Evolutionary conservation across 2,113 vertebrate species (phyloP), one percentile per base, ranked within the genome.

Genomic region (Aptenodytes patagonicus): DNA sequence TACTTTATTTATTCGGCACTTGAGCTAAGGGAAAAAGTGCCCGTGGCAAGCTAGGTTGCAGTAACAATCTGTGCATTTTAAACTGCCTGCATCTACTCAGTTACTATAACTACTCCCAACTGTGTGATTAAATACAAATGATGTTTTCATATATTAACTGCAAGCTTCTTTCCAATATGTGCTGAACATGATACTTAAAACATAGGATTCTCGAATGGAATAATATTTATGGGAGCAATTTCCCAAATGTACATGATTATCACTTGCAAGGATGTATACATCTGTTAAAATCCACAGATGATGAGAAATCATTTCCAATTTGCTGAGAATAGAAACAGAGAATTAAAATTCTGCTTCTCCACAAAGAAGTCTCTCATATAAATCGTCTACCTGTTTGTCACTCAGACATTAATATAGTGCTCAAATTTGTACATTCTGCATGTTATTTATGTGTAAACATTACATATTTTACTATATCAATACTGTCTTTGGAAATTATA

Each of bases 61-160:
- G 93, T 80, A 94, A 97, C 96, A 95, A 96, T 95, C 91, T 81
- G 83, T 95, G 95, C 97, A 96, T 97, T 96, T 97, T 96, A 97
- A 98, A 90, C 73, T 83, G 87, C 49, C 92, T 94, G 93, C 94
- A 89, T 98, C 92, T 97, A 96, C 93, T 96, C 93, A 95, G 95
- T 89, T 89, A 83, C 84, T 87, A 19, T 87, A 88, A 90, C 81
- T 79, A 93, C 94, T 97, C 96, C 97, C 94, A 71, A 90, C 65
- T 77, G 89, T 2, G 2, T 95, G 97, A 95, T 97, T 95, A 97
- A 96, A 96, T 83, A 87, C 95, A 96, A 96, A 96, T 85, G 71
- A 84, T 81, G 89, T 93, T 97, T 96, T 96, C 97, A 81, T 95
- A 69, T 83, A 97, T 95, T 97, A 90, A 87, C 80, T 24, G 25